These are phyloP conservation scores for Stegophylla sp. DNA, from an alignment of 2,888 invertebrate genomes.

Conservation along the genomic window DNA sequence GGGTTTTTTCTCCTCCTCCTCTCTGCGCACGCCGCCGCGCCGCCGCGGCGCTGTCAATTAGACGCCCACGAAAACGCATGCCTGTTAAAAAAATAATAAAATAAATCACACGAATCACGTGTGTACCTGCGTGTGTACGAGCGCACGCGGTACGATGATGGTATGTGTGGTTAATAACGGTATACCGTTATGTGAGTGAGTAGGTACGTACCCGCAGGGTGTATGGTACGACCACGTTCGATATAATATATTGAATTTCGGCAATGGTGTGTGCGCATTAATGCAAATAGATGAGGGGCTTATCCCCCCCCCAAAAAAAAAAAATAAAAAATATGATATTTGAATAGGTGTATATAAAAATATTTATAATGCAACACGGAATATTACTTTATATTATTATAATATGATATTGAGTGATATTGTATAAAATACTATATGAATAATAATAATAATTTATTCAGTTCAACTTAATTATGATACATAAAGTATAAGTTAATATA, in stretches of 20 bases:
- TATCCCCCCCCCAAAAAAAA: too few relatives aligned
- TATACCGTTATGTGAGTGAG: not conserved
- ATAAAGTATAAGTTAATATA: too few relatives aligned
- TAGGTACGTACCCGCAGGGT: not conserved
- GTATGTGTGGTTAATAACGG: slow-evolving; percentile 3
- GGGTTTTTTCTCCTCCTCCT: slow-evolving; percentile 25
- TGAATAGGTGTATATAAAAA: too few relatives aligned
- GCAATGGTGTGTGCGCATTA: not conserved
- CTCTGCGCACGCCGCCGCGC: not conserved
- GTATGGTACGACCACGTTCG: not conserved
- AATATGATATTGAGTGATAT: too few relatives aligned
- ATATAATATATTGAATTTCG: not conserved
- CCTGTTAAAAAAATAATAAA: not conserved
- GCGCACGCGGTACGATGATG: not conserved
- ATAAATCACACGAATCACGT: not conserved
- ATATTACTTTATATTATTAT: too few relatives aligned
- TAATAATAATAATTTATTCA: too few relatives aligned
- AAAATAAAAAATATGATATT: too few relatives aligned
- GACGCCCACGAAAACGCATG: slow-evolving; percentile 28
- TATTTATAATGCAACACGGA: too few relatives aligned
- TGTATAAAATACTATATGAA: too few relatives aligned
- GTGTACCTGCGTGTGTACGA: not conserved
- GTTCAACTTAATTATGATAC: too few relatives aligned
- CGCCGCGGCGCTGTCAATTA: slow-evolving; percentile 29
- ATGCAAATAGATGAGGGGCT: too few relatives aligned